Conservation (phyloP, 1,140 invertebrate species). For the Apocrypta bakeri region DNA sequence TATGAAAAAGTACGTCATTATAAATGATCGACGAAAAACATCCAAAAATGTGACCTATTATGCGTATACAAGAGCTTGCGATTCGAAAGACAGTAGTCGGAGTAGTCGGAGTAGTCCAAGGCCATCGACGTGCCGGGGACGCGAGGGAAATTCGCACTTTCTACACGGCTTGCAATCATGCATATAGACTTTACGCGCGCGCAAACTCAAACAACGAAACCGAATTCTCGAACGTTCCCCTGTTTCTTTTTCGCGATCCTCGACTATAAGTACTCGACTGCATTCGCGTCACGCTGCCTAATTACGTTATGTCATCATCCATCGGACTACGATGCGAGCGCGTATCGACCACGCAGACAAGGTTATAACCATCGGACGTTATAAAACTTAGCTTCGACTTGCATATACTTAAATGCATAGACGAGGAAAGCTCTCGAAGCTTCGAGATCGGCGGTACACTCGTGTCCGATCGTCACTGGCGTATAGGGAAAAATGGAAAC, state of each 20-base stretch:
- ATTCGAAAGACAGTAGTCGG: neutral
- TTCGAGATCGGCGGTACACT: neutral
- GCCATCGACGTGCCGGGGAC: neutral
- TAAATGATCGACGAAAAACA: no score
- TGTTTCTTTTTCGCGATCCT: neutral
- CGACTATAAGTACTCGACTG: neutral
- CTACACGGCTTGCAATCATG: no score
- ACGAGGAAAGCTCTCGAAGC: neutral
- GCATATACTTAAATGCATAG: neutral
- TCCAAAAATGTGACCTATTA: no score
- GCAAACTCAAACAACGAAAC: no score
- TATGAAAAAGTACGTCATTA: no score
- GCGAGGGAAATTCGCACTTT: slow-evolving; percentile 10
- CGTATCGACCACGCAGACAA: neutral
- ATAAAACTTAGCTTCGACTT: no score
- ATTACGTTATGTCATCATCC: slow-evolving; percentile 21
- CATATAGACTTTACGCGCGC: no score
- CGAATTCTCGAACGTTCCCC: slow-evolving; percentile 7
- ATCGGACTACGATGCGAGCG: neutral
- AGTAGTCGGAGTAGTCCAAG: neutral
- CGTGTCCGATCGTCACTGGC: no score
- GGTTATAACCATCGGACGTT: neutral
- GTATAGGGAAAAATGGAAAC: no score
- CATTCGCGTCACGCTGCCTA: slow-evolving; percentile 25
- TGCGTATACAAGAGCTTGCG: neutral